A percentile compares a stretch with the other conserved stretches of the same genome.
These are phyloP conservation scores for Standfussiana lucernea DNA, from an alignment of 2,888 invertebrate species.

Conservation along the genomic window DNA sequence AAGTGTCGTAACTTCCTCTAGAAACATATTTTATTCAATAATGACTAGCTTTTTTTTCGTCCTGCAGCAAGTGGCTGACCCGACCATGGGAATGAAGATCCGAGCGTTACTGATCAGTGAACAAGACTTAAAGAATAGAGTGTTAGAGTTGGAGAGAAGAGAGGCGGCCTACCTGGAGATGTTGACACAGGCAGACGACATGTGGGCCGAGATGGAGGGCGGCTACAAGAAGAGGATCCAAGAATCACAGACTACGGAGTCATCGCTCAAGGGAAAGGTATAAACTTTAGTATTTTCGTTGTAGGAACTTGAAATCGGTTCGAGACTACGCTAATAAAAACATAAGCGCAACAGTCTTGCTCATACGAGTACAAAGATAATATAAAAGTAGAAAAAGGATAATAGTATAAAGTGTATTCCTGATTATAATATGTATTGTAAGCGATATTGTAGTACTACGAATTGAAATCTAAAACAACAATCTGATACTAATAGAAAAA, in stretches of 20 bases:
- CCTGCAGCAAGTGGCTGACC: constrained; percentile 78
- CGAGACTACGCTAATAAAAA: not conserved
- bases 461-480: no score
- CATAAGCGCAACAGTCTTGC: not conserved
- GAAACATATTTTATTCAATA: not conserved
- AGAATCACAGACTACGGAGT: constrained; percentile 86
- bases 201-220: constrained; percentile 93
- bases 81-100: constrained; percentile 74
- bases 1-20: not conserved
- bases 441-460: not conserved
- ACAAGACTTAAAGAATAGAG: constrained; percentile 91
- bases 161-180: constrained; percentile 93
- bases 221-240: constrained; percentile 91
- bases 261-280: constrained; percentile 89
- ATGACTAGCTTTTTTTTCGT: not conserved
- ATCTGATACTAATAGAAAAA: not conserved
- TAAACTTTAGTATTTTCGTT: not conserved
- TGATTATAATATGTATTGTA: not conserved
- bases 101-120: constrained; percentile 88
- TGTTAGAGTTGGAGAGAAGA: constrained; percentile 91
- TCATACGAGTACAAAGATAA: not conserved
- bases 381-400: no score
- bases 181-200: constrained; percentile 93
- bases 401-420: no score
- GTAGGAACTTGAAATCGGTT: not conserved